Evolutionary conservation across 2,888 invertebrate species (phyloP), one percentile per base, ranked within the genome.

Genomic region (Caenorhabditis afra): DNA sequence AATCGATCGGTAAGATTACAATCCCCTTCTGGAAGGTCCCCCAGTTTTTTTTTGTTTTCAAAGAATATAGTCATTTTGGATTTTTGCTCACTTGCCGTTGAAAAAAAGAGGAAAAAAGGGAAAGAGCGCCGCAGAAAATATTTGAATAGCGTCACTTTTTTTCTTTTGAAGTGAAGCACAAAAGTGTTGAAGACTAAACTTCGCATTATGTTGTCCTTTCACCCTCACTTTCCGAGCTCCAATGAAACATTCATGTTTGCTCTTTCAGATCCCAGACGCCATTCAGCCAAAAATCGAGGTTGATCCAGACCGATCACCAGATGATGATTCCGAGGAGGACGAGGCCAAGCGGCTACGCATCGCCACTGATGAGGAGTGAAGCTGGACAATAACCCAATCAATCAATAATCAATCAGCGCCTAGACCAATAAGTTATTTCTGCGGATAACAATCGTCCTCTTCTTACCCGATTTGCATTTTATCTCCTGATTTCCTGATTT

Each of bases 311-410:
- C 55, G 49, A 29, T 49, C 73, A 11, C 59, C 65, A 16, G 79
- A 73, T 14, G 83, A 83, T 16, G 74, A 73, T 47, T 67, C 74
- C 23, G 83, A 79, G 35, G 80, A 78, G n/a, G 83, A 83, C 22
- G 74, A 76, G 14, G 81, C 70, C 12, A 84, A 84, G 57, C 53
- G 84, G n/a, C 71, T 84, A 7, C 76, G 84, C 11, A 84, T 84
- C 39, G 84, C 84, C 4, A 84, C 84, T n/a, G 84, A 84, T 52
- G 84, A 84, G 62, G 84, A 84, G 22, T 73, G 37, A 53, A 16
- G 11, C 18, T 10, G 3, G n/a, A 47, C 16, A 47, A 16, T 47
- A 53, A n/a, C n/a, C n/a, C 37, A 59, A 44, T 39, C n/a, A 64
- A 4, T 16, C 39, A 14, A 65, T 20, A 52, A 47, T 29, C 29